phyloP scores from a whole-genome alignment of 2,113 vertebrate species.

The Mormyrus lacerda region DNA sequence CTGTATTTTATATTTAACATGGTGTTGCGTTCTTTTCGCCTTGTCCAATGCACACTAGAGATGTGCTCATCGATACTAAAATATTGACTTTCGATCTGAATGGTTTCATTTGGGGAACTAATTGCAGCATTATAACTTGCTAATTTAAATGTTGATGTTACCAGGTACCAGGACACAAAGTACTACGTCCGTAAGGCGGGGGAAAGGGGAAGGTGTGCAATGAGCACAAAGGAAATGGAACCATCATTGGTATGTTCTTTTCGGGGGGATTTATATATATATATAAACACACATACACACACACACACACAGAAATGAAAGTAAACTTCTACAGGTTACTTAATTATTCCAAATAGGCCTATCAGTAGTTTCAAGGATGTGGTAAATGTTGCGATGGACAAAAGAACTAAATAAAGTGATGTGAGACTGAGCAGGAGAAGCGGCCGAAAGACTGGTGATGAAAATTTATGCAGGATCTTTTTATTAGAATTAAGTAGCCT shows the following conservation, averaged over 20 bases:
- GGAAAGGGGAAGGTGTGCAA: not conserved
- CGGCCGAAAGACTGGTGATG: not conserved
- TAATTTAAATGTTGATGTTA: not conserved
- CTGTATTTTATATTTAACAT: not conserved
- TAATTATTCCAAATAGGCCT: not conserved
- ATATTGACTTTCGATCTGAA: not conserved
- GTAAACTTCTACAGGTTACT: not conserved
- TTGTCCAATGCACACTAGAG: not conserved
- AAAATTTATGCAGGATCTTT: not conserved
- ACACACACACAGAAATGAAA: not conserved
- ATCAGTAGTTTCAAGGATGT: not conserved
- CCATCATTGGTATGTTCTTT: not conserved
- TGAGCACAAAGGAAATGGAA: not conserved
- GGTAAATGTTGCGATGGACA: not conserved
- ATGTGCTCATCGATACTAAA: not conserved
- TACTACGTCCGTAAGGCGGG: not conserved
- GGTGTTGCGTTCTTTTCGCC: not conserved
- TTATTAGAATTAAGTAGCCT: not conserved
- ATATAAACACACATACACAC: too few species aligned
- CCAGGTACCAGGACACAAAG: not conserved
- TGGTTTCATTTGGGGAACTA: not conserved
- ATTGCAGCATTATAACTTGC: not conserved
- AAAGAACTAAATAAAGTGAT: not conserved
- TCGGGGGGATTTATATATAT: not conserved
- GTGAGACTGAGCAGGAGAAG: not conserved